Percentiles rank a stretch among this genome's conserved stretches.
Evolutionary conservation across 2,797 vertebrate species (phyloP).

Genomic region (Tolypeutes matacus): DNA sequence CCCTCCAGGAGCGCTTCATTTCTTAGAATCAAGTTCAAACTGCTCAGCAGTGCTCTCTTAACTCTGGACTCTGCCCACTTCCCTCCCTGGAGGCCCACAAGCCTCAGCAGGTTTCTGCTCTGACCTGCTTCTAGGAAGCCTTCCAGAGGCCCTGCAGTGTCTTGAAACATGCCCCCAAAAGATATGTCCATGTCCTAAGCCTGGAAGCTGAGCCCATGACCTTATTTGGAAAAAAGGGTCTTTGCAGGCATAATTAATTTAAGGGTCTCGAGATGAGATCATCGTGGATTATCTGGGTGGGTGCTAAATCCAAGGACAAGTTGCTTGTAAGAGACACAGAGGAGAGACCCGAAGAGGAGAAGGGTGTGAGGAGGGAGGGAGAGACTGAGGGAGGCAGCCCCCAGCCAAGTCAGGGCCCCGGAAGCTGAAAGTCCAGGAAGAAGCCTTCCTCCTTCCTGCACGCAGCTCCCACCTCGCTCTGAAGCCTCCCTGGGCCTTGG

Average conservation of each 20-base stretch:
- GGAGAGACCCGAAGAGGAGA: not conserved
- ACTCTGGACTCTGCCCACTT: not conserved
- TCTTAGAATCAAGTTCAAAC: not conserved
- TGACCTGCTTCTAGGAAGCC: not conserved
- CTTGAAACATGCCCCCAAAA: not conserved
- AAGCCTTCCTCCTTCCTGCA: not conserved
- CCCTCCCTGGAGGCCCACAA: too few species aligned
- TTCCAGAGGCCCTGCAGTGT: too few species aligned
- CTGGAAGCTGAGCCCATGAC: not conserved
- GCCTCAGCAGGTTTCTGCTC: not conserved
- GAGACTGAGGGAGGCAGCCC: not conserved
- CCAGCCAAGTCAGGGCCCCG: not conserved
- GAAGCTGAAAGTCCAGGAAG: not conserved
- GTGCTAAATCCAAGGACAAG: not conserved
- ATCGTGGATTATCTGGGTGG: not conserved
- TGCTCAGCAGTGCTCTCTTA: not conserved
- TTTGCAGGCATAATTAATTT: not conserved
- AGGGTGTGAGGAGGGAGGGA: accelerated
- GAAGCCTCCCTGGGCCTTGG: not conserved
- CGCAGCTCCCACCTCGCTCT: too few species aligned
- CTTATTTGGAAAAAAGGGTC: not conserved
- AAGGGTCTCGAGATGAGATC: not conserved
- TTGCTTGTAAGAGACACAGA: not conserved
- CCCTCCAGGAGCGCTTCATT: accelerated
- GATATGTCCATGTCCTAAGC: not conserved